A percentile compares a stretch with the other conserved stretches of the same genome.
Evolutionary conservation across 1,140 invertebrate species (phyloP).

Genomic region (Latrodectus geometricus): DNA sequence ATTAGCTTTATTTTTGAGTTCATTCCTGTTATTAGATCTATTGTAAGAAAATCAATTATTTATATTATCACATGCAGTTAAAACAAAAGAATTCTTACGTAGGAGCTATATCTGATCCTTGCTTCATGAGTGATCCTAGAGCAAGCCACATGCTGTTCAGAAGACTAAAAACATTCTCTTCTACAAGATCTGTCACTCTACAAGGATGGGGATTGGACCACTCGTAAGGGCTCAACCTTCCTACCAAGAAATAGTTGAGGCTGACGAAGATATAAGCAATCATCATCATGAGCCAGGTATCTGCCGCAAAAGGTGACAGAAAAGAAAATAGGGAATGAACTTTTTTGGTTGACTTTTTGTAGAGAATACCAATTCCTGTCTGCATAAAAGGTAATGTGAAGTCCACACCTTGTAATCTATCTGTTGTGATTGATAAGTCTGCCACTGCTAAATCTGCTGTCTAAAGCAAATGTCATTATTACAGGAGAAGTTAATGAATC

Average conservation of each 20-base stretch:
- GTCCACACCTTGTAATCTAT: slow-evolving; percentile 88
- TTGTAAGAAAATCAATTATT: neutral
- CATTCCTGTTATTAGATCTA: too few species aligned
- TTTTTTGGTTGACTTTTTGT: slow-evolving; percentile 78
- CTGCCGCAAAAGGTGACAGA: slow-evolving; percentile 87
- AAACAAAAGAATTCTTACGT: slow-evolving; percentile 65
- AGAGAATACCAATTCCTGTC: slow-evolving; percentile 74
- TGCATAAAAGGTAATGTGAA: slow-evolving; percentile 72
- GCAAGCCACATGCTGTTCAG: slow-evolving; percentile 82
- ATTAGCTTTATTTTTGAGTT: too few species aligned
- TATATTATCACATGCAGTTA: neutral
- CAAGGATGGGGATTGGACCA: slow-evolving; percentile 84
- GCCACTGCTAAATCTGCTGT: slow-evolving; percentile 90
- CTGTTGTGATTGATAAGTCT: slow-evolving; percentile 93
- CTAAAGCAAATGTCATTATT: neutral
- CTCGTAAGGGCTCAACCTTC: slow-evolving; percentile 92
- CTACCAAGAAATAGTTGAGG: slow-evolving; percentile 91
- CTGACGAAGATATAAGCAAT: slow-evolving; percentile 93
- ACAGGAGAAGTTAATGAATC: too few species aligned
- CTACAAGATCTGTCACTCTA: slow-evolving; percentile 78
- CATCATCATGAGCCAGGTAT: slow-evolving; percentile 96
- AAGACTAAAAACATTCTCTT: slow-evolving; percentile 81
- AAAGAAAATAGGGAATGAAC: slow-evolving; percentile 92
- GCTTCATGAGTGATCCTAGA: slow-evolving; percentile 93
- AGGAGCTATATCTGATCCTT: slow-evolving; percentile 82